A percentile compares a stretch with the other conserved stretches of the same genome.
phyloP scores from a whole-genome alignment of 2,797 vertebrate genomes.

The Syngnathus acus region DNA sequence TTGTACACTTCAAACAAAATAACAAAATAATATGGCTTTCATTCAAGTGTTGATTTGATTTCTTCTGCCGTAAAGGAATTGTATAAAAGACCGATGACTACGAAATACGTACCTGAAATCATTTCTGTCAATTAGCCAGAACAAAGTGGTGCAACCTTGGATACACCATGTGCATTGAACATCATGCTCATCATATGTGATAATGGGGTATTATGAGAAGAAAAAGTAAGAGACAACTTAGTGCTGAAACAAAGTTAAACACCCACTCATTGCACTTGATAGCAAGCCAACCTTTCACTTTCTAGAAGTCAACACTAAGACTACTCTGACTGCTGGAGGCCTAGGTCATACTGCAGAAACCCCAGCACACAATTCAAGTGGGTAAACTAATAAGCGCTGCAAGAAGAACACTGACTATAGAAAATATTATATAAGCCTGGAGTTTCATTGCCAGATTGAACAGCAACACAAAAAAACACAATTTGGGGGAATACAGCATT shows the following conservation, averaged over 20 bases:
- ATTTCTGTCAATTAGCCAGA: neutral
- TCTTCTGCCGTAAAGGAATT: neutral
- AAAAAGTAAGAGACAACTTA: neutral
- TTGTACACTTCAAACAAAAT: neutral
- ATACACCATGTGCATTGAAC: neutral
- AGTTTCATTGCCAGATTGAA: neutral
- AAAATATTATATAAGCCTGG: neutral
- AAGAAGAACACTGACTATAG: neutral
- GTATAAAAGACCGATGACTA: neutral
- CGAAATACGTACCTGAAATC: neutral
- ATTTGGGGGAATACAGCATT: neutral
- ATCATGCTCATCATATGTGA: neutral
- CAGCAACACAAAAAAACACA: neutral
- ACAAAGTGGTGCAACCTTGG: neutral
- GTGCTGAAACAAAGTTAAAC: conserved; percentile 1
- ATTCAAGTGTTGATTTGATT: neutral
- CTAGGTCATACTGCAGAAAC: neutral
- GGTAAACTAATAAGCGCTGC: neutral
- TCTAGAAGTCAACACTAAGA: neutral
- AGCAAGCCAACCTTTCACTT: conserved; percentile 1
- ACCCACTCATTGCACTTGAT: neutral
- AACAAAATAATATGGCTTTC: neutral
- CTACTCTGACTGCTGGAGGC: neutral
- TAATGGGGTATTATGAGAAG: neutral
- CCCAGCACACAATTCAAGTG: neutral